A percentile compares a stretch with the other conserved stretches of the same genome.
Evolutionary conservation across 1,140 invertebrate species (phyloP).

Genomic region (Zaprionus gabonicus): DNA sequence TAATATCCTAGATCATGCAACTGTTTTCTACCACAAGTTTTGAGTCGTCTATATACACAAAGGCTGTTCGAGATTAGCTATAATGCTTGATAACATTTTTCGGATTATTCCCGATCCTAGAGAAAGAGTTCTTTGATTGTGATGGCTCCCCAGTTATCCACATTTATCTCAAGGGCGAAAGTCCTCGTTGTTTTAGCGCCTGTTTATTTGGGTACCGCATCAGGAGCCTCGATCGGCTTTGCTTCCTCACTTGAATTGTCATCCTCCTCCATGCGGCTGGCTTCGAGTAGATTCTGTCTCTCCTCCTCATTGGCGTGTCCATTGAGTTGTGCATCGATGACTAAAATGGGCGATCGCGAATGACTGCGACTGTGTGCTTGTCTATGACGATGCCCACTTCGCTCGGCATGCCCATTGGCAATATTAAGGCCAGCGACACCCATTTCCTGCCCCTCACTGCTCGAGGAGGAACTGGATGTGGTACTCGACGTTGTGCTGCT

Average conservation of each 20-base stretch:
- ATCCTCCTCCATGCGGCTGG: slow-evolving; percentile 67
- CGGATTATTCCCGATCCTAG: not conserved
- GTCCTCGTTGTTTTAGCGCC: not conserved
- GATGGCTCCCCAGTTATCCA: not conserved
- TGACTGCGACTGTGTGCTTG: slow-evolving; percentile 51
- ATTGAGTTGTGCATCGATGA: slow-evolving; percentile 38
- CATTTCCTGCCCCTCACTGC: slow-evolving; percentile 67
- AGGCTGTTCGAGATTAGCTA: not conserved
- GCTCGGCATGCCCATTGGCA: slow-evolving; percentile 69
- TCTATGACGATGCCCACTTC: slow-evolving; percentile 30
- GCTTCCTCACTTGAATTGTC: slow-evolving; percentile 65
- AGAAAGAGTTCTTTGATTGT: not conserved
- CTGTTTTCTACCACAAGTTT: slow-evolving; percentile 36
- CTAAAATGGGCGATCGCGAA: slow-evolving; percentile 54
- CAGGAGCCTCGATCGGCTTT: slow-evolving; percentile 24
- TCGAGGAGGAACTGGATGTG: slow-evolving; percentile 70
- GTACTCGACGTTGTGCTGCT: slow-evolving; percentile 76
- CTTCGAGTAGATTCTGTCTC: slow-evolving; percentile 50
- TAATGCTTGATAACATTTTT: not conserved
- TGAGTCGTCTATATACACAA: slow-evolving; percentile 59
- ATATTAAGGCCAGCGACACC: slow-evolving; percentile 68
- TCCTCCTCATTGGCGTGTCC: slow-evolving; percentile 70
- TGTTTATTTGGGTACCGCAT: slow-evolving; percentile 42
- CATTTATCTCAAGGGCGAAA: not conserved
- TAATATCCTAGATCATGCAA: not conserved